phyloP scores from a whole-genome alignment of 2,888 invertebrate genomes.

The Hirtodrosophila duncani region DNA sequence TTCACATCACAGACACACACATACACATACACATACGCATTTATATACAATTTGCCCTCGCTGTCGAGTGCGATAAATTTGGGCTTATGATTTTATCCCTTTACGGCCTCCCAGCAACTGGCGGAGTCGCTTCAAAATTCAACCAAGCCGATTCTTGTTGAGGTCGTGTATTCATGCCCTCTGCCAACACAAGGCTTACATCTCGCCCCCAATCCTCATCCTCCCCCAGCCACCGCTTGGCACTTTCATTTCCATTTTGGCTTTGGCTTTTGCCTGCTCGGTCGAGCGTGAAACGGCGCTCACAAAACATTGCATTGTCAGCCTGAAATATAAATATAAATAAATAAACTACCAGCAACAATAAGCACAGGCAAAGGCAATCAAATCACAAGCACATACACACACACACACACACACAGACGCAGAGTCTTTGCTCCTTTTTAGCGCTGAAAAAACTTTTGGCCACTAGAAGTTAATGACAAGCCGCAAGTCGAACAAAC shows the following conservation, averaged over 20 bases:
- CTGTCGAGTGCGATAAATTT: slow-evolving; percentile 65
- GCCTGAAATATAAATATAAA: slow-evolving; percentile 60
- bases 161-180: too few relatives aligned
- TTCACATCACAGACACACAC: slow-evolving; percentile 19
- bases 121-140: not conserved
- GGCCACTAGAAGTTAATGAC: too few relatives aligned
- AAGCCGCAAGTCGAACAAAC: too few relatives aligned
- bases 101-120: slow-evolving; percentile 36
- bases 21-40: slow-evolving; percentile 12
- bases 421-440: too few relatives aligned
- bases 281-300: slow-evolving; percentile 60
- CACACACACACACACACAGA: slow-evolving; percentile 44
- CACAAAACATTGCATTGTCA: slow-evolving; percentile 27
- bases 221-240: slow-evolving; percentile 2
- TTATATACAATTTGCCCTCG: slow-evolving; percentile 43
- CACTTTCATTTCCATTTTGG: slow-evolving; percentile 46
- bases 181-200: too few relatives aligned
- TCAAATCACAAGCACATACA: slow-evolving; percentile 65
- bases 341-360: slow-evolving; percentile 62
- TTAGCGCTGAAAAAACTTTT: too few relatives aligned
- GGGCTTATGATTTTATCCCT: slow-evolving; percentile 66
- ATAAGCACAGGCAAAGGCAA: slow-evolving; percentile 44
- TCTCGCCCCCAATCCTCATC: too few relatives aligned
- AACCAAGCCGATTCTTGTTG: slow-evolving; percentile 32
- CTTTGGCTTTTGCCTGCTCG: slow-evolving; percentile 44